Base-by-base conservation (phyloP, 2,888 invertebrate species). In the Pteria penguin region DNA sequence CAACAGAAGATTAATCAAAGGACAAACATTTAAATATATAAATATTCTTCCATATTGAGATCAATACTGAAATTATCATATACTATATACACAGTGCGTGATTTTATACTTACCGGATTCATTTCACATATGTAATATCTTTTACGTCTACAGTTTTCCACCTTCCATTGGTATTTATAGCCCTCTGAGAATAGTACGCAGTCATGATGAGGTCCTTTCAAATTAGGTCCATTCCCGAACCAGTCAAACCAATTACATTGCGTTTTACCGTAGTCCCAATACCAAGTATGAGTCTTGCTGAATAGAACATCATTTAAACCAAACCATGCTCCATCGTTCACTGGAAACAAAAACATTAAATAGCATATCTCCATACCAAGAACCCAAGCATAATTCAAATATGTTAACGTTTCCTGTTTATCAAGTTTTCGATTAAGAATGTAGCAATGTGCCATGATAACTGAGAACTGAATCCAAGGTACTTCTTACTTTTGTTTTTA, bases 71-170 rank as follows among this genome's bases (percentile, higher is more conserved):
- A n/a, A n/a, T n/a, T n/a, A n/a, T n/a, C n/a, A n/a, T n/a, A n/a
- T n/a, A n/a, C n/a, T n/a, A n/a, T n/a, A n/a, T n/a, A n/a, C n/a
- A n/a, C n/a, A n/a, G 31, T 14, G 18, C 11, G 24, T 27, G 26
- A 4, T 27, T 29, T 14, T 63, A 24, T 8, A 32, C 68, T 29
- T 57, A 68, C 68, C 68, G 33, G 57, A 22, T 68, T 68, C 14
- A 68, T 57, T 24, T 68, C 68, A 32, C 68, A 68, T 2, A 68
- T 57, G 68, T 68, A 68, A 18, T 57, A 57, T 4, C 24, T 31
- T 22, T 57, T 22, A 24, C 32, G 55, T 4, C 8, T 1, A n/a
- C 68, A 68, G 33, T 32, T 68, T 4, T 32, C 29, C 22, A 68
- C 5, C 14, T 33, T 45, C 68, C 68, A 68, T 31, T 68, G 29